Base-by-base conservation (phyloP, 2,888 invertebrate genomes). In the Volucella zonaria region DNA sequence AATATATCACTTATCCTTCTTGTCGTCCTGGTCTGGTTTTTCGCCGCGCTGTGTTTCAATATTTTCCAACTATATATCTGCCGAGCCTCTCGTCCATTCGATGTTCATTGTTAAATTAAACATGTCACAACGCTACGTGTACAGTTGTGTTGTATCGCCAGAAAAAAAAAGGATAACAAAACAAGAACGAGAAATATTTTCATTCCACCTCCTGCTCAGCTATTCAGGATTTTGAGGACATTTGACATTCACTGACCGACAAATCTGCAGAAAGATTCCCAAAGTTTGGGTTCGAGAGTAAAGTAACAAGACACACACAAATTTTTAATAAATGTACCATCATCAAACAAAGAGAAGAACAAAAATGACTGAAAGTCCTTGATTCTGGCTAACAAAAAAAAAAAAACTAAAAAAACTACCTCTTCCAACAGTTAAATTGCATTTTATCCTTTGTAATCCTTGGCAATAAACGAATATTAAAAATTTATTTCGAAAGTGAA, bases 61-160 rank as follows among this genome's bases (percentile, higher is more conserved):
- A 83, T 70, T 66, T 31, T 70, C 58, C 68, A 62, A 61, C 77
- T 78, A 58, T 80, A 54, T 66, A 79, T 75, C 75, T 75, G 62
- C 6, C 31, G 6, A 31, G 31, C 31, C 31, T 66, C 47, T 56
- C 56, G 42, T 78, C 45, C 67, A 43, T 59, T 64, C 18, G 67
- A 64, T 62, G 76, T 81, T 81, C 73, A 85, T 81, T 81, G 85
- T 81, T 85, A 67, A 85, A 81, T 85, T 80, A 85, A 85, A 80
- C 61, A 80, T 75, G 70, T 81, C 76, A 54, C 81, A 76, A 42
- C 23, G 6, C 31, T 6, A 31, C 31, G 31, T 6, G 54, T 79
- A 56, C 61, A 45, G 82, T 59, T 42, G 75, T 70, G 58, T 31
- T 58, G 51, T 43, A 58, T 1, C 15, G 31, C 8, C 51, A 42